phyloP scores from a whole-genome alignment of 2,797 vertebrate genomes.

The Sebastes vulpes region DNA sequence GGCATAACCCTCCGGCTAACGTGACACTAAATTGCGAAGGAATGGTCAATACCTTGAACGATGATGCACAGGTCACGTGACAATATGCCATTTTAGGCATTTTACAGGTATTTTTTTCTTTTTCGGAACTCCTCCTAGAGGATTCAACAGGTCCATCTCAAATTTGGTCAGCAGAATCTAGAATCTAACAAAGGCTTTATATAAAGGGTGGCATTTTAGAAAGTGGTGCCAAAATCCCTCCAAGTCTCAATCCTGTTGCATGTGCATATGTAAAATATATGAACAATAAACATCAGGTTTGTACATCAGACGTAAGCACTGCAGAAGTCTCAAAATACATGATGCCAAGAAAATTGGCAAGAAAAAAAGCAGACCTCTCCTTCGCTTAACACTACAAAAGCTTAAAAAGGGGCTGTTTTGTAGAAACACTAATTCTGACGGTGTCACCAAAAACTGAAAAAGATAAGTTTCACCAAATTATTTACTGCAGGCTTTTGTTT shows the following conservation, averaged over 20 bases:
- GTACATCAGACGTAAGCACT: neutral
- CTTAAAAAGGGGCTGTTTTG: neutral
- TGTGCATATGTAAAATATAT: neutral
- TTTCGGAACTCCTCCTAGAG: too few species aligned
- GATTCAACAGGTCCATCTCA: too few species aligned
- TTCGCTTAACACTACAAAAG: neutral
- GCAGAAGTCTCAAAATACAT: neutral
- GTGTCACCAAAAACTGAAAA: neutral
- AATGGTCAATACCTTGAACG: too few species aligned
- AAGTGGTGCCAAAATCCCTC: neutral
- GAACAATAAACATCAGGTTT: neutral
- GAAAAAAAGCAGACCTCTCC: neutral
- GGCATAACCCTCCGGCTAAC: too few species aligned
- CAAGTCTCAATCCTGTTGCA: neutral
- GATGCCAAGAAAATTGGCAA: neutral
- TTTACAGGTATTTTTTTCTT: too few species aligned
- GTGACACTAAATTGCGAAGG: too few species aligned
- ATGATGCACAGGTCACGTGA: too few species aligned
- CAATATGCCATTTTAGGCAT: too few species aligned
- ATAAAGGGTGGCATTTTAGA: neutral
- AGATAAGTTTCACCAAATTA: neutral
- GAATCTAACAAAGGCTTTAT: neutral
- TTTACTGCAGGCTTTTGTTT: neutral
- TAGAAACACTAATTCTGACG: neutral
- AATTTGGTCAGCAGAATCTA: too few species aligned